Percentiles rank a stretch among this genome's conserved stretches.
These are phyloP conservation scores for Craniophora ligustri DNA, from an alignment of 2,888 invertebrate genomes.

Conservation along the genomic window DNA sequence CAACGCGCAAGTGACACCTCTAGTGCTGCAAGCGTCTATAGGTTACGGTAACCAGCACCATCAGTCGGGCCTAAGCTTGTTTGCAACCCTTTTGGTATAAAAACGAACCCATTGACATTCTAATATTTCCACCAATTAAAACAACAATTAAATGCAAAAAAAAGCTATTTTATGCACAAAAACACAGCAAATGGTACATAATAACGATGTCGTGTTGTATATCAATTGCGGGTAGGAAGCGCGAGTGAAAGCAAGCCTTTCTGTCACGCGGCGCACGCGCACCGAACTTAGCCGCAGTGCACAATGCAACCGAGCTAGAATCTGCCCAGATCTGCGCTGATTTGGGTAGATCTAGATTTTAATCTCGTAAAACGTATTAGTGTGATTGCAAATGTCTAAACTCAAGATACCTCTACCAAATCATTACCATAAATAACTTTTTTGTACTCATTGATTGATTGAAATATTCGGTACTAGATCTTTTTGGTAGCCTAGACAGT, in stretches of 20 bases:
- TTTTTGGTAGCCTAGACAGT: background rate
- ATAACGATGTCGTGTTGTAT: conserved; percentile 62
- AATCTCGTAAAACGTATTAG: conserved; percentile 11
- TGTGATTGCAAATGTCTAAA: no score
- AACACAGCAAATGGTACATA: conserved; percentile 55
- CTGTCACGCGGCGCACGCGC: conserved; percentile 68
- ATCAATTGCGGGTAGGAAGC: conserved; percentile 61
- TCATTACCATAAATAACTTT: no score
- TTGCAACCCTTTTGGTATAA: no score
- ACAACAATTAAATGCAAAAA: conserved; percentile 32
- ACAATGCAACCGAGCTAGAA: conserved; percentile 48
- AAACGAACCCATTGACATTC: conserved; percentile 39
- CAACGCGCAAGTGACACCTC: no score
- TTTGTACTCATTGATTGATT: no score
- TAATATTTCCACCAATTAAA: conserved; percentile 36
- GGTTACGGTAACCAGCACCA: no score
- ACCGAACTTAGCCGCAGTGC: conserved; percentile 45
- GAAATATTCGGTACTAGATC: background rate
- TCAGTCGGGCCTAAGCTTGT: no score
- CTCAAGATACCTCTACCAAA: no score
- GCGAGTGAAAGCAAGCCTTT: conserved; percentile 65
- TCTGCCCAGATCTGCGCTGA: conserved; percentile 36
- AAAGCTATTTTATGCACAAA: conserved; percentile 36
- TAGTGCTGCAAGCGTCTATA: no score
- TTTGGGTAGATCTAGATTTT: conserved; percentile 24